Evolutionary conservation across 2,797 vertebrate genomes (phyloP).

Genomic region (Falco concolor): DNA sequence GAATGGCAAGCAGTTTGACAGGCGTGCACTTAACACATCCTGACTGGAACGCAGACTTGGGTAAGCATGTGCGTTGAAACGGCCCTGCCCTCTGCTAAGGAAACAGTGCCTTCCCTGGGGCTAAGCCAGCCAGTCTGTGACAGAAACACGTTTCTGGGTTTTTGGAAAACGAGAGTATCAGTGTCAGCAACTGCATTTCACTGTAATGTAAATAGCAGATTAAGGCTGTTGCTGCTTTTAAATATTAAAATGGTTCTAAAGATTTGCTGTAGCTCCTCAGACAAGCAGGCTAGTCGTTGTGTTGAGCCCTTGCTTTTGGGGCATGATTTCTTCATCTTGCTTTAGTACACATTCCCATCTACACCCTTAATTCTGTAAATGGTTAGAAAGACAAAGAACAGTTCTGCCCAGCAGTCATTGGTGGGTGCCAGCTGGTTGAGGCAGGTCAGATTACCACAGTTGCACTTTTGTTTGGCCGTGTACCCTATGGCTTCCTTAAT

Average conservation of each 20-base stretch:
- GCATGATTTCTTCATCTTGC: neutral
- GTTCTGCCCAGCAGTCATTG: neutral
- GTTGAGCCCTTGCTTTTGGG: neutral
- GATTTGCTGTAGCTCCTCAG: neutral
- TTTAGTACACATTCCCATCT: neutral
- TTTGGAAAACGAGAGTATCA: neutral
- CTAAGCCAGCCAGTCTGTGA: neutral
- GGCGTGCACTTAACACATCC: fast-evolving
- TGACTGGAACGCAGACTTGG: neutral
- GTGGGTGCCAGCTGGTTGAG: neutral
- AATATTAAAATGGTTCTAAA: neutral
- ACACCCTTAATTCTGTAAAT: neutral
- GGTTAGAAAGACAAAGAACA: neutral
- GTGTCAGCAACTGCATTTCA: neutral
- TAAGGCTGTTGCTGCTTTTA: neutral
- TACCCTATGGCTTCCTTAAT: neutral
- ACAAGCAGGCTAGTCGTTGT: neutral
- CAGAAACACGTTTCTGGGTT: neutral
- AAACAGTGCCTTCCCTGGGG: neutral
- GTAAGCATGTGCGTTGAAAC: neutral
- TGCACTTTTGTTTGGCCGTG: neutral
- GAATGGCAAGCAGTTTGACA: neutral
- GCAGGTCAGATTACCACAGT: neutral
- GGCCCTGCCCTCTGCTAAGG: fast-evolving
- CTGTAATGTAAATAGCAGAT: neutral